Base-by-base conservation (phyloP, 1,140 invertebrate species). In the Cherax destructor region DNA sequence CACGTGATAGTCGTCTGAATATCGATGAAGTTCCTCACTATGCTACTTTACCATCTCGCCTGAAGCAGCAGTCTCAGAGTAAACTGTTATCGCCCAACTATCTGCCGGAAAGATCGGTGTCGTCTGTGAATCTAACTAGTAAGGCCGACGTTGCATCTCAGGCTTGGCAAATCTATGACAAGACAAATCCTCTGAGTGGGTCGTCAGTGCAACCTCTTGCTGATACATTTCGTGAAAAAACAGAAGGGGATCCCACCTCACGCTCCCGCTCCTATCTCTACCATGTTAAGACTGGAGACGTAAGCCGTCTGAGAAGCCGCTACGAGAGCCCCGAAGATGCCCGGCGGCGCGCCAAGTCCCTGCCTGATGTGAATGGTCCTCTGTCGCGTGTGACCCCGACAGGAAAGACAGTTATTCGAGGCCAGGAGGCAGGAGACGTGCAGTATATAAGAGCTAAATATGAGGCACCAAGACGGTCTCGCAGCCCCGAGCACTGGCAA, bases 211-310 rank as follows among this genome's bases (percentile, higher is more conserved):
- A 91, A 30, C 78, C 79, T 11, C 47, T 91, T 9, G 24, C 41
- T 76, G 90, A 91, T 18, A 49, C 52, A 41, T 41, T 79, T 41
- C 72, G 72, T 76, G 90, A 91, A n/a, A 69, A 83, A 11, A 77
- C 69, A 56, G 90, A 91, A 7, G 72, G 24, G 9, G 56, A 83
- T 50, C 84, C 84, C 59, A 92, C 86, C 1, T 95, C 95, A 84
- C 96, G 96, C 91, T 96, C 96, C 95, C 95, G 96, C 47, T 96
- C 96, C 86, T 97, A 96, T 93, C 94, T 97, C 83, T 96, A 96
- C 83, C 95, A 97, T 59, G 96, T 97, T 5, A 96, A 96, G 91
- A 95, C 96, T 69, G 97, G 97, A 2, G 97, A 97, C 93, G 97
- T 98, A 16, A 95, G 95, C 47, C 96, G 96, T 92, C 95, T 98